A percentile compares a stretch with the other conserved stretches of the same genome.
phyloP scores from a whole-genome alignment of 37 sponge, comb jelly and placozoan genomes.

The Spongilla lacustris region DNA sequence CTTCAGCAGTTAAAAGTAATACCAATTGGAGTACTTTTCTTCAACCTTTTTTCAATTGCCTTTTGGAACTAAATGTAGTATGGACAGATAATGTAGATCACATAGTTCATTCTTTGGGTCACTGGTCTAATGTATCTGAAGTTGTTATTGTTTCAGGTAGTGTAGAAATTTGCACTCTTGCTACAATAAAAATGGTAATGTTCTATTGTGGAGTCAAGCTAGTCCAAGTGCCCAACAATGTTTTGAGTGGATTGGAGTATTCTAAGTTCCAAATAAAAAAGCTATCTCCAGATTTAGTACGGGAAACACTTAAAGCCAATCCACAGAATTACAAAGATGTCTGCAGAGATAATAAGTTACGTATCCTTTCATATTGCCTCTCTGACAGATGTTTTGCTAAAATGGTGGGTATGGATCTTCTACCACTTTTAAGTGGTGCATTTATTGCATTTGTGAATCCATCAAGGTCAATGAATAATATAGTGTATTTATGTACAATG shows the following conservation, averaged over 20 bases:
- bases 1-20: neutral
- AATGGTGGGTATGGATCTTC: conserved; percentile 5
- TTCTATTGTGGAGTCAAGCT: conserved; percentile 22
- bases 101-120: conserved; percentile 1
- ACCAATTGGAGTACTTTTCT: conserved; percentile 26
- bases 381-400: conserved; percentile 14
- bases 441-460: conserved; percentile 23
- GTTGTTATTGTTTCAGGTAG: neutral
- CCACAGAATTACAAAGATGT: conserved; percentile 10
- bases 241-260: conserved; percentile 21
- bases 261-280: neutral
- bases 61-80: conserved; percentile 13
- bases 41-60: neutral
- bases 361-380: conserved; percentile 51
- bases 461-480: neutral
- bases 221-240: conserved; percentile 11
- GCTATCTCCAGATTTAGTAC: conserved; percentile 16
- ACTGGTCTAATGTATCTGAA: conserved; percentile 14
- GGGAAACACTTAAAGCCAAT: neutral
- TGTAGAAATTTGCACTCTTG: neutral
- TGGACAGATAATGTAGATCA: conserved; percentile 22
- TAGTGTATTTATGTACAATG: conserved; percentile 29
- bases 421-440: conserved; percentile 48
- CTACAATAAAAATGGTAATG: conserved; percentile 7
- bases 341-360: conserved; percentile 11